phyloP scores from a whole-genome alignment of 2,888 invertebrate genomes.

The Drosophila prostipennis region DNA sequence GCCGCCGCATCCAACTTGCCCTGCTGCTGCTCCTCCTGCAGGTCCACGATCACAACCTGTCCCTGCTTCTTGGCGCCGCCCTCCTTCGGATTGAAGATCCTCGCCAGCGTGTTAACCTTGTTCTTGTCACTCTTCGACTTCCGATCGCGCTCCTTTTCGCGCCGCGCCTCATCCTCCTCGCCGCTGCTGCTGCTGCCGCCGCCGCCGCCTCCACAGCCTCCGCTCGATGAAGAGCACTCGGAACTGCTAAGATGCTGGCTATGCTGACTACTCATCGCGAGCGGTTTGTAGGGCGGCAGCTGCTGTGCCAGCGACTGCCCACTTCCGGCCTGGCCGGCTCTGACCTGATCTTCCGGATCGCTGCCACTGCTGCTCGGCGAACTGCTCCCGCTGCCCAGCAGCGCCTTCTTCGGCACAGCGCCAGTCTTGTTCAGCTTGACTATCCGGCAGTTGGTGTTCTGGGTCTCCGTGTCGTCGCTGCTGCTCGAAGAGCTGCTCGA shows the following conservation, averaged over 20 bases:
- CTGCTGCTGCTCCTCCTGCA: constrained; percentile 85
- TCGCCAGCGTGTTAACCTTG: constrained; percentile 88
- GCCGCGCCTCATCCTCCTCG: constrained; percentile 60
- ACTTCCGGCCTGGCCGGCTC: constrained; percentile 7
- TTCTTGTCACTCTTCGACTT: constrained; percentile 87
- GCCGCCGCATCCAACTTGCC: constrained; percentile 63
- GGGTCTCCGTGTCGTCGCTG: constrained; percentile 50
- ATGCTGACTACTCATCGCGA: constrained; percentile 31
- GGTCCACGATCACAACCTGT: constrained; percentile 90
- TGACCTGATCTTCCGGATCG: constrained; percentile 19
- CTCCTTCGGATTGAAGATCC: constrained; percentile 89
- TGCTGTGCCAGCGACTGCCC: constrained; percentile 26
- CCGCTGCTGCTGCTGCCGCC: constrained; percentile 65
- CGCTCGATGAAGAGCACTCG: constrained; percentile 45
- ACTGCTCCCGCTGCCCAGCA: constrained; percentile 33
- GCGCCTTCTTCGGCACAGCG: constrained; percentile 13
- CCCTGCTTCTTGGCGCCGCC: constrained; percentile 90
- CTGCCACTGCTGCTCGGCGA: constrained; percentile 39
- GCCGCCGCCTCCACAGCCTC: constrained; percentile 62
- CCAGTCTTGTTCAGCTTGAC: constrained; percentile 42
- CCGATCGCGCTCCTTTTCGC: constrained; percentile 69
- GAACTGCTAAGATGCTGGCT: constrained; percentile 52
- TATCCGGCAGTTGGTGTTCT: constrained; percentile 39
- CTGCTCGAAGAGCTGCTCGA: constrained; percentile 56
- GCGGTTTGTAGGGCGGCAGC: constrained; percentile 64